phyloP scores from a whole-genome alignment of 2,797 vertebrate genomes.

The Monodelphis domestica region DNA sequence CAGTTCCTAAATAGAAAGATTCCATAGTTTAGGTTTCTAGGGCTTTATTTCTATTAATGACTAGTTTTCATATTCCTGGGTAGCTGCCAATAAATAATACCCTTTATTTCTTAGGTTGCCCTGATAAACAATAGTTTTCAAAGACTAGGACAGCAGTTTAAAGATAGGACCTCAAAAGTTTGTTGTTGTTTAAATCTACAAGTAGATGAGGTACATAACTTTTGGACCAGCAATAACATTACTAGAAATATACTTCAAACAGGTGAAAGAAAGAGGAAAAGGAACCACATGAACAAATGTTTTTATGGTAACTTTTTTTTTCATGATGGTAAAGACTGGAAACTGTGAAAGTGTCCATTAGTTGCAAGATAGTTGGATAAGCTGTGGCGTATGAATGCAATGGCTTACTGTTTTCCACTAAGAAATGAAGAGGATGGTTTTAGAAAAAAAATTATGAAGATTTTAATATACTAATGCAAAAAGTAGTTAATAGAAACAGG shows the following conservation, averaged over 20 bases:
- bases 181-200: background rate
- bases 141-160: background rate
- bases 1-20: background rate
- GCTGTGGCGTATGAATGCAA: background rate
- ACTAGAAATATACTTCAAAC: background rate
- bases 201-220: background rate
- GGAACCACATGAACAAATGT: background rate
- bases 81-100: background rate
- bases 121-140: background rate
- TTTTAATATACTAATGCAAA: background rate
- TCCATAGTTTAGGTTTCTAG: background rate
- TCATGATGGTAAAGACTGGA: background rate
- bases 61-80: background rate
- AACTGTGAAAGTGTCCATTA: background rate
- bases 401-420: background rate
- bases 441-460: background rate
- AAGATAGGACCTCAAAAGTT: background rate
- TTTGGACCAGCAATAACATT: background rate
- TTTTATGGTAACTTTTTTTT: background rate
- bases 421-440: background rate
- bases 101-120: background rate
- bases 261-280: background rate
- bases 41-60: background rate
- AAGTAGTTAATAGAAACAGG: background rate
- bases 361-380: background rate